A percentile compares a stretch with the other conserved stretches of the same genome.
Conservation (phyloP, 2,113 vertebrate species). For the Bubo bubo region DNA sequence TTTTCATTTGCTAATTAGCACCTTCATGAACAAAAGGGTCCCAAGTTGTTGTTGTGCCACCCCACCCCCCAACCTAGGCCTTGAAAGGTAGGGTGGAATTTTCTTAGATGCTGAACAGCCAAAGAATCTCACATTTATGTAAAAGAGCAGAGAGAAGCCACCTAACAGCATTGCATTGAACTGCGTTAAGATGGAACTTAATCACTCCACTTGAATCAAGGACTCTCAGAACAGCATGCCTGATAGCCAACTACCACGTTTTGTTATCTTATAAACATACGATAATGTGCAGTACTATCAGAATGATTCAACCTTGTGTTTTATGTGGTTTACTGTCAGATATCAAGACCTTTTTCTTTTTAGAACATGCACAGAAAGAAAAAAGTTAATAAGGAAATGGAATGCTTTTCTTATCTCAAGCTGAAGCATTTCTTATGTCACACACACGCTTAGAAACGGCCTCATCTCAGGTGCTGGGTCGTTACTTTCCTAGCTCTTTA, state of each 20-base stretch:
- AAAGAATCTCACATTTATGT: background rate
- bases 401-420: background rate
- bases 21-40: background rate
- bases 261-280: background rate
- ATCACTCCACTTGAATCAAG: background rate
- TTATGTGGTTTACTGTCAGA: background rate
- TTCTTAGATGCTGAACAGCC: background rate
- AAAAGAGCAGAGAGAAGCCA: background rate
- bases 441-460: background rate
- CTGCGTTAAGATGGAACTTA: rapidly evolving
- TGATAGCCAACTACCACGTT: background rate
- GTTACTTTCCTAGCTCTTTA: background rate
- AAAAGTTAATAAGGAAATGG: background rate
- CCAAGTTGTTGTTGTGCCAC: rapidly evolving
- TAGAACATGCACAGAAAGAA: background rate
- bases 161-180: background rate
- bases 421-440: background rate
- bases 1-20: background rate
- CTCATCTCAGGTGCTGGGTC: background rate
- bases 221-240: background rate
- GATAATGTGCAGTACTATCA: background rate
- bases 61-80: background rate
- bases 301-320: background rate
- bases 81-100: background rate
- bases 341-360: background rate